Conservation (phyloP, 2,113 vertebrate genomes). For the Puffinus mauretanicus region DNA sequence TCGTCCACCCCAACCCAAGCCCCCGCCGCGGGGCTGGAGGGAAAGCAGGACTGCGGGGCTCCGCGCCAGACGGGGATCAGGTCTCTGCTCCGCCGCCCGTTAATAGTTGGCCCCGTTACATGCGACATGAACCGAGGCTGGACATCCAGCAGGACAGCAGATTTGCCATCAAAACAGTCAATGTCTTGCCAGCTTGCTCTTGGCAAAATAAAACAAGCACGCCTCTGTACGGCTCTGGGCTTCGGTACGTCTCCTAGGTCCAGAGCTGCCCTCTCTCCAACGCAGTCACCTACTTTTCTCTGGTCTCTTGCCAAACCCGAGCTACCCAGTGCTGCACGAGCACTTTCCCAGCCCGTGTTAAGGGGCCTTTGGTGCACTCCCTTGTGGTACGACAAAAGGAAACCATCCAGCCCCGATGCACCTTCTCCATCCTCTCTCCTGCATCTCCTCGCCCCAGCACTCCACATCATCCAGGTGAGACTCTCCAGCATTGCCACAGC, state of each 20-base stretch:
- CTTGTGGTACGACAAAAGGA: not conserved
- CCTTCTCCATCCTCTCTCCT: not conserved
- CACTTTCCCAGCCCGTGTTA: not conserved
- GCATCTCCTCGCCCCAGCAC: not conserved
- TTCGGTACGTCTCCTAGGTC: not conserved
- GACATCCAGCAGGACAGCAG: not conserved
- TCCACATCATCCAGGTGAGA: not conserved
- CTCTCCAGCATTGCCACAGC: not conserved
- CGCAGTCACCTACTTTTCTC: not conserved
- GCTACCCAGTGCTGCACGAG: not conserved
- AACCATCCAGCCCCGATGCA: not conserved
- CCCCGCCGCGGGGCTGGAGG: fast-evolving
- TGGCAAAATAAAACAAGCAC: not conserved
- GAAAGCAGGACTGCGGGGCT: fast-evolving
- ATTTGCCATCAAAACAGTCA: not conserved
- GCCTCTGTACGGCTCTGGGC: not conserved
- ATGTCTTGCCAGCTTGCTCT: not conserved
- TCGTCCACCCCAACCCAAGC: not conserved
- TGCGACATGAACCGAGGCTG: fast-evolving
- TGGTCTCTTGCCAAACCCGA: not conserved
- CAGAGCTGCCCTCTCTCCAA: not conserved
- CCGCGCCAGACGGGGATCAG: fast-evolving
- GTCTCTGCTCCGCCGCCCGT: not conserved
- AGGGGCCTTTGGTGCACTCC: not conserved
- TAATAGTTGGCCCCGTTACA: not conserved